phyloP scores from a whole-genome alignment of 1,140 invertebrate genomes.

The Paramacrobiotus metropolitanus region DNA sequence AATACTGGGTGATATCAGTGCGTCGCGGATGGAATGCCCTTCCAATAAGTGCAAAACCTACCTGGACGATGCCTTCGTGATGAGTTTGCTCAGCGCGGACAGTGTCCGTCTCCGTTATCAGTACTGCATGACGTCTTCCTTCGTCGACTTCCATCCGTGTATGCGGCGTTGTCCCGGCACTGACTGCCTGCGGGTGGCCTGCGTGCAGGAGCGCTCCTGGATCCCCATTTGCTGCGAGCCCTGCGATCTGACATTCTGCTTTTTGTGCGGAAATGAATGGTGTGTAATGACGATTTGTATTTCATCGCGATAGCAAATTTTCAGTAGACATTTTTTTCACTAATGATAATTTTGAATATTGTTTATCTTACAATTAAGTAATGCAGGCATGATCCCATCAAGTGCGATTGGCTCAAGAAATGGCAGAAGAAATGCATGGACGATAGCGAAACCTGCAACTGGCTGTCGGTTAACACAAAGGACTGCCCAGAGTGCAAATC shows the following conservation, averaged over 20 bases:
- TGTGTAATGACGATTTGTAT: no score
- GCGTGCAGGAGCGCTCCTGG: background rate
- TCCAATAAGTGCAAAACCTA: background rate
- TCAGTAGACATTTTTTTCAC: no score
- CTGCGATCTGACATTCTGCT: background rate
- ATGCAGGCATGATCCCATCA: constrained; percentile 5
- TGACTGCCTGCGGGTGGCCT: background rate
- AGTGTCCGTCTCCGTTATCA: background rate
- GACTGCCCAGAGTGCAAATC: constrained; percentile 4
- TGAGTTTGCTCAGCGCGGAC: background rate
- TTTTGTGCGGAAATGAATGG: constrained; percentile 6
- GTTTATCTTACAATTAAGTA: no score
- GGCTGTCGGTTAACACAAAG: constrained; percentile 6
- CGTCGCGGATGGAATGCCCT: background rate
- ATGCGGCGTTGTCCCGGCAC: background rate
- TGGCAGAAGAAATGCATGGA: constrained; percentile 8
- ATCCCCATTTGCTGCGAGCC: background rate
- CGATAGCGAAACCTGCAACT: constrained; percentile 6
- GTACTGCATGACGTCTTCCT: background rate
- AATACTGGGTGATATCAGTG: constrained; percentile 24
- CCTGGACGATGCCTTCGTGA: background rate
- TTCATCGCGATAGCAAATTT: no score
- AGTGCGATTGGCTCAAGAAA: background rate
- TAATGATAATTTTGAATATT: no score
- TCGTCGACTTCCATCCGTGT: background rate